Base-by-base conservation (phyloP, 2,113 vertebrate genomes). In the Ophthalmolycus amberensis region DNA sequence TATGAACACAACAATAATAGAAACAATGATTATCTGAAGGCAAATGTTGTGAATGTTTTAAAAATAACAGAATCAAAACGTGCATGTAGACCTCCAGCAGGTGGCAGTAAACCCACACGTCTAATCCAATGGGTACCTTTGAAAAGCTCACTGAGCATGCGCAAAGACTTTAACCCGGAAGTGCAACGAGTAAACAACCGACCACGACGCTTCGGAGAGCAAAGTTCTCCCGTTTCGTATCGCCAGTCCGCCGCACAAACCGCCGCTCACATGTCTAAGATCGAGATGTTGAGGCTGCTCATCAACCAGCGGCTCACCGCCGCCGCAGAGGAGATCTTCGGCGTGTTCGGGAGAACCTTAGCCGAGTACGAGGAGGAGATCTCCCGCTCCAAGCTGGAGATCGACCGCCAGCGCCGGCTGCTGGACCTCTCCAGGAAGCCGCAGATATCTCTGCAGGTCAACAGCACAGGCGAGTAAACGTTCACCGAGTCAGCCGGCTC, bases 291-390 rank as follows among this genome's bases (percentile, higher is more conserved):
- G 71, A 3, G 87, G 66, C 40, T 88, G 37, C 71, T 91, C 6
- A 91, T 91, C 74, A 88, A 37, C 60, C 86, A 90, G 88, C 88
- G 86, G 54, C 88, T 91, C 52, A 82, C 88, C 3, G 89, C 34
- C 52, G 87, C 83, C 29, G 74, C 74, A 0, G 85, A 92, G 42
- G 85, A 92, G 44, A 88, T 92, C 56, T 83, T 92, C 77, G 38
- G 48, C 0, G 90, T 88, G 73, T 92, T 92, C 52, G 65, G 87
- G 5, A 89, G 89, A 2, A 84, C 89, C 52, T 83, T 37, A 0
- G 87, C 87, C 27, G 91, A 85, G 68, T 44, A 88, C 71, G 84
- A 92, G 84, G 84, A 88, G 67, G 82, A 89, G 73, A 77, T 90
- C 25, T 77, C 74, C 59, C 85, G 76, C 16, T 88, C 78, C 71